Percentiles rank a stretch among this genome's conserved stretches.
These are phyloP conservation scores for Cryptus viduatorius DNA, from an alignment of 2,888 invertebrate genomes.

Conservation along the genomic window DNA sequence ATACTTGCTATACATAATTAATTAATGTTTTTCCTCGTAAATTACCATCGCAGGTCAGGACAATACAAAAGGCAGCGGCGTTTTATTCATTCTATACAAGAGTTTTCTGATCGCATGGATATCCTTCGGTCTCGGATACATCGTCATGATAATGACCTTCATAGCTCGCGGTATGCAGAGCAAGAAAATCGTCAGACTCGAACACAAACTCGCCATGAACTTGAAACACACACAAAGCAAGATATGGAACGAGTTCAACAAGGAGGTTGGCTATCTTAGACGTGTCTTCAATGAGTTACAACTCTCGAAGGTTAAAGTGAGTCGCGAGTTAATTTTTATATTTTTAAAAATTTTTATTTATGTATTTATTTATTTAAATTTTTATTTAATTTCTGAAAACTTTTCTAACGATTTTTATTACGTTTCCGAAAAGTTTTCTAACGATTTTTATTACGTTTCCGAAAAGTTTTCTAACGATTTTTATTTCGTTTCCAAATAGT, in stretches of 20 bases:
- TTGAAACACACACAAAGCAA: slow-evolving; percentile 92
- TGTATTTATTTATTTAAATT: neutral
- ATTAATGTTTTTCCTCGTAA: slow-evolving; percentile 16
- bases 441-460: neutral
- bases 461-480: neutral
- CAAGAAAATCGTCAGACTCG: slow-evolving; percentile 90
- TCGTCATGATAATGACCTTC: slow-evolving; percentile 95
- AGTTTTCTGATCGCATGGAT: slow-evolving; percentile 95
- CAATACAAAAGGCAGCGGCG: slow-evolving; percentile 85
- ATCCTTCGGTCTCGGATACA: slow-evolving; percentile 95
- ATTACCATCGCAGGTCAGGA: slow-evolving; percentile 78
- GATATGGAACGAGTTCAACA: slow-evolving; percentile 91
- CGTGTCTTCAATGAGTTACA: slow-evolving; percentile 93
- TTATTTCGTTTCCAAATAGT: neutral
- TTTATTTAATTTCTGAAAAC: no score
- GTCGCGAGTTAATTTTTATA: slow-evolving; percentile 41
- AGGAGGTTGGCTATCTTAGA: slow-evolving; percentile 90
- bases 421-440: neutral
- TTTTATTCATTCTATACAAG: slow-evolving; percentile 90
- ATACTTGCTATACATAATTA: neutral
- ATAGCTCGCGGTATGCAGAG: slow-evolving; percentile 92
- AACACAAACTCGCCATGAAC: slow-evolving; percentile 91
- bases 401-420: neutral
- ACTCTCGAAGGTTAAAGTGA: slow-evolving; percentile 92
- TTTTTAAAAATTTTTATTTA: neutral